phyloP scores from a whole-genome alignment of 2,888 invertebrate genomes.

The Agrochola lota region DNA sequence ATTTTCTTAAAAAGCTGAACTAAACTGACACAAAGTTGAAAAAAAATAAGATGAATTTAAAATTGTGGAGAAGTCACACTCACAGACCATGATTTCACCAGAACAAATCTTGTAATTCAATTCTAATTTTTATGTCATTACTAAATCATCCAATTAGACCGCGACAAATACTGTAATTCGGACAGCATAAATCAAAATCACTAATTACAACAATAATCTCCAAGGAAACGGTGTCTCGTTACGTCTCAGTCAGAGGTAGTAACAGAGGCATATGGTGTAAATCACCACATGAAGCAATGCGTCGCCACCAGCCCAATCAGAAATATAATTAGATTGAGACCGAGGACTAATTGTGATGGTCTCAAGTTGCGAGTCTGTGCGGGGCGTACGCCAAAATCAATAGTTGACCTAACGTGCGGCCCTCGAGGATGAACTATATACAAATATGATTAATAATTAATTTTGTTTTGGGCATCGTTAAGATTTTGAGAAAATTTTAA shows the following conservation, averaged over 20 bases:
- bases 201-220: constrained; percentile 47
- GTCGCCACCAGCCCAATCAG: constrained; percentile 84
- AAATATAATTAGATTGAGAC: constrained; percentile 89
- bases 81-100: not conserved
- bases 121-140: constrained; percentile 18
- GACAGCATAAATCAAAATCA: constrained; percentile 51
- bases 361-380: constrained; percentile 86
- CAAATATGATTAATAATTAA: constrained; percentile 75
- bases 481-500: not conserved
- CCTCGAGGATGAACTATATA: constrained; percentile 74
- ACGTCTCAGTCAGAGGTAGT: constrained; percentile 33
- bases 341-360: constrained; percentile 87
- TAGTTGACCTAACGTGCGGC: constrained; percentile 81
- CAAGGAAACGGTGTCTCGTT: constrained; percentile 43
- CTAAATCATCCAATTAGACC: constrained; percentile 43
- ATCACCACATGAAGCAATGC: constrained; percentile 65
- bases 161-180: constrained; percentile 41
- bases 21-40: not conserved
- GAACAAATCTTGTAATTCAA: constrained; percentile 17
- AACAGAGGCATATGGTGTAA: constrained; percentile 61
- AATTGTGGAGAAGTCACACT: not conserved
- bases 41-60: not conserved
- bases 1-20: too few species aligned
- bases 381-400: constrained; percentile 81
- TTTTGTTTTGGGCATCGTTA: constrained; percentile 14